A percentile compares a stretch with the other conserved stretches of the same genome.
Conservation (phyloP, 2,113 vertebrate genomes). For the Tragelaphus scriptus region DNA sequence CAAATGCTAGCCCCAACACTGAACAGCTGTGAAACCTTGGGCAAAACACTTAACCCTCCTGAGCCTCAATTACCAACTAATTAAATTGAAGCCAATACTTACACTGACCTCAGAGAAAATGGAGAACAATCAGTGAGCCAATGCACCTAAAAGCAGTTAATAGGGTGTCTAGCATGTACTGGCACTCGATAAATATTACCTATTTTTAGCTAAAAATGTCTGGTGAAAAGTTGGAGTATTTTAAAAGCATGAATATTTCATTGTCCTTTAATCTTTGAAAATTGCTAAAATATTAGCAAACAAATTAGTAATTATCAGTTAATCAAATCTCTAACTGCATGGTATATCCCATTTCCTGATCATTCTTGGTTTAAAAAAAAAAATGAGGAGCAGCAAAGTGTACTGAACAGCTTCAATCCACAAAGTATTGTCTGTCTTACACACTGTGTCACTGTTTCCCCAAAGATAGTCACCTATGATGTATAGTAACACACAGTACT, state of each 20-base stretch:
- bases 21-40: not conserved
- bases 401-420: not conserved
- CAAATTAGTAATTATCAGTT: not conserved
- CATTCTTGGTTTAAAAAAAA: not conserved
- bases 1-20: not conserved
- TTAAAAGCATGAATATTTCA: not conserved
- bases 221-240: not conserved
- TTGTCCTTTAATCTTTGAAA: not conserved
- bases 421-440: conserved; percentile 15
- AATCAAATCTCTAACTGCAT: not conserved
- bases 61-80: not conserved
- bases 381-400: not conserved
- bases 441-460: not conserved
- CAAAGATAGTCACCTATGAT: conserved; percentile 43
- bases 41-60: not conserved
- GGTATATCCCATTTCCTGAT: not conserved
- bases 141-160: not conserved
- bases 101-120: not conserved
- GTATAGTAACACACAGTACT: conserved; percentile 19
- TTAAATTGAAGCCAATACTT: not conserved
- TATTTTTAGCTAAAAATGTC: not conserved
- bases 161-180: not conserved
- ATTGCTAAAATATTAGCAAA: not conserved
- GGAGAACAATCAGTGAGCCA: not conserved
- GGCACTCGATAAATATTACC: not conserved